These are phyloP conservation scores for Selene dorsalis DNA, from an alignment of 2,797 vertebrate species.

Conservation along the genomic window DNA sequence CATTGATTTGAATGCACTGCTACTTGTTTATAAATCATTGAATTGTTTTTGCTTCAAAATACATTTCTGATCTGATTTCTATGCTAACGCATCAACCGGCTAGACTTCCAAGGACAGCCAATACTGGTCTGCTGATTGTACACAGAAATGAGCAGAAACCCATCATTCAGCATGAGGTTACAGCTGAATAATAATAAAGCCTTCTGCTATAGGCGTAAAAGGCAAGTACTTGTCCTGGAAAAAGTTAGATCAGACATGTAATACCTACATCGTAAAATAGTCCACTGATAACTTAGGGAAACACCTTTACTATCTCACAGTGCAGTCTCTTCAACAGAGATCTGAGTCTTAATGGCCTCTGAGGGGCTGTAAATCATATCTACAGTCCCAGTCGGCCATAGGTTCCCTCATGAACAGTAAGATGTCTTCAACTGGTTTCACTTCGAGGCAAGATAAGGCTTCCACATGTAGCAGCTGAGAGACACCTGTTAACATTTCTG, in stretches of 20 bases:
- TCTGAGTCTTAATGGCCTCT: constrained; percentile 9
- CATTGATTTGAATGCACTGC: constrained; percentile 28
- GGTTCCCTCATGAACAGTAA: not conserved
- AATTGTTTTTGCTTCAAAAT: constrained; percentile 45
- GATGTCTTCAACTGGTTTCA: constrained; percentile 7
- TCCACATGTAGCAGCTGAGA: constrained; percentile 31
- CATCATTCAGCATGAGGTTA: constrained; percentile 3
- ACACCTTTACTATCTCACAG: constrained; percentile 26
- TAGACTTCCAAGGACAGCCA: not conserved
- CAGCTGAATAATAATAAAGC: constrained; percentile 22
- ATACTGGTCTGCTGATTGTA: constrained; percentile 5
- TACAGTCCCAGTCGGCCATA: constrained; percentile 13
- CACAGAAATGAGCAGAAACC: constrained; percentile 17
- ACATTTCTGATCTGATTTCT: not conserved
- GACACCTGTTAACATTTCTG: constrained; percentile 39
- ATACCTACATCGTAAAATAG: constrained; percentile 20
- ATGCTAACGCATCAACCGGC: not conserved
- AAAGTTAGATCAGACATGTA: constrained; percentile 22
- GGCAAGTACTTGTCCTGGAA: constrained; percentile 15
- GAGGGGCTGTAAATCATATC: constrained; percentile 33
- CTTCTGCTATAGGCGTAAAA: constrained; percentile 4
- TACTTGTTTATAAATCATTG: constrained; percentile 27
- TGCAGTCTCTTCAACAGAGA: constrained; percentile 21
- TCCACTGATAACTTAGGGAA: constrained; percentile 22
- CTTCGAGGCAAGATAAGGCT: constrained; percentile 4